Percentiles rank a stretch among this genome's conserved stretches.
phyloP scores from a whole-genome alignment of 2,113 vertebrate species.

The Istiophorus platypterus region DNA sequence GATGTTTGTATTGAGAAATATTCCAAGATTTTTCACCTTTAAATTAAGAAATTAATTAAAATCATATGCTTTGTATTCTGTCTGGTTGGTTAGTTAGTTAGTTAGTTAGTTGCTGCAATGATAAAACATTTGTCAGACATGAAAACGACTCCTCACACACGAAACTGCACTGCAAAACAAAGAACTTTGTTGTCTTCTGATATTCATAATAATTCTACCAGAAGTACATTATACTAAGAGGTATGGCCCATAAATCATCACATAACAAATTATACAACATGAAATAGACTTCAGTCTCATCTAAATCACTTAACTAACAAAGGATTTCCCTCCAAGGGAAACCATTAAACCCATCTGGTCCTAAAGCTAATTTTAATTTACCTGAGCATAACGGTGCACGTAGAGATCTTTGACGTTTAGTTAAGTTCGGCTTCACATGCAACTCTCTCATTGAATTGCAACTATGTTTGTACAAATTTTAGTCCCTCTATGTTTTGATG shows the following conservation, averaged over 20 bases:
- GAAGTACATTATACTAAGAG: neutral
- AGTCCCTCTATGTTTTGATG: neutral
- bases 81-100: neutral
- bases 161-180: no score
- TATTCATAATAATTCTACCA: no score
- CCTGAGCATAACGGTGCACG: neutral
- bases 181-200: no score
- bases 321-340: neutral
- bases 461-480: neutral
- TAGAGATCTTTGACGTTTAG: neutral
- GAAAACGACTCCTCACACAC: no score
- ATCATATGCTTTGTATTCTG: neutral
- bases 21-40: neutral
- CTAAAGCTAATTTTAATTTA: neutral
- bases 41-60: neutral
- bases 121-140: no score
- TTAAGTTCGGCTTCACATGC: neutral
- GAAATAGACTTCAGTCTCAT: neutral
- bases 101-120: no score
- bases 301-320: neutral
- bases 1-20: neutral
- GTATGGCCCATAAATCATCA: neutral
- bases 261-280: no score
- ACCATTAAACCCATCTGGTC: constrained; percentile 2
- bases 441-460: neutral